These are phyloP conservation scores for Pelmatolapia mariae DNA, from an alignment of 2,113 vertebrate species.

Conservation along the genomic window DNA sequence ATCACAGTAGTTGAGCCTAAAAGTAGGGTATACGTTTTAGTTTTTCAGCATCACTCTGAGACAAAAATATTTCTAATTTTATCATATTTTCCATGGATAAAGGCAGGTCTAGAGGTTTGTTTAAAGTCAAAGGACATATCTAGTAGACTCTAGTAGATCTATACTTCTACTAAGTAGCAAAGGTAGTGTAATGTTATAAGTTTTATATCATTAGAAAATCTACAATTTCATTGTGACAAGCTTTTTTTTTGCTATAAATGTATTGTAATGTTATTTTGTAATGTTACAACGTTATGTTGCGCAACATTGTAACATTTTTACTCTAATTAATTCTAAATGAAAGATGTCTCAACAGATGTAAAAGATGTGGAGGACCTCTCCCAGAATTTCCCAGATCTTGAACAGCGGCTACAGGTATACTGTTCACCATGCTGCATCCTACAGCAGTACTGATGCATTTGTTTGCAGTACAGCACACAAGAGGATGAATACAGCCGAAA, in stretches of 20 bases:
- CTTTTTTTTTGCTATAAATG: neutral
- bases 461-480: neutral
- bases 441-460: neutral
- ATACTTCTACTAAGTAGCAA: neutral
- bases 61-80: neutral
- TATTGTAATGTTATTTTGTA: neutral
- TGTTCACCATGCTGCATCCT: neutral
- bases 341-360: conserved; percentile 26
- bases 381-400: conserved; percentile 58
- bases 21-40: neutral
- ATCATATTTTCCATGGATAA: neutral
- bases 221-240: neutral
- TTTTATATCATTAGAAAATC: neutral
- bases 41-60: neutral
- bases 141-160: neutral
- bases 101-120: neutral
- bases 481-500: neutral
- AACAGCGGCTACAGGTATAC: conserved; percentile 62
- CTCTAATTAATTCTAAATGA: neutral
- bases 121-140: neutral
- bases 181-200: neutral
- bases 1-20: neutral
- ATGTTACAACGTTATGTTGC: neutral
- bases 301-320: neutral
- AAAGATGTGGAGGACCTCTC: conserved; percentile 54